These are phyloP conservation scores for Carassius auratus DNA, from an alignment of 2,113 vertebrate genomes.

Conservation along the genomic window DNA sequence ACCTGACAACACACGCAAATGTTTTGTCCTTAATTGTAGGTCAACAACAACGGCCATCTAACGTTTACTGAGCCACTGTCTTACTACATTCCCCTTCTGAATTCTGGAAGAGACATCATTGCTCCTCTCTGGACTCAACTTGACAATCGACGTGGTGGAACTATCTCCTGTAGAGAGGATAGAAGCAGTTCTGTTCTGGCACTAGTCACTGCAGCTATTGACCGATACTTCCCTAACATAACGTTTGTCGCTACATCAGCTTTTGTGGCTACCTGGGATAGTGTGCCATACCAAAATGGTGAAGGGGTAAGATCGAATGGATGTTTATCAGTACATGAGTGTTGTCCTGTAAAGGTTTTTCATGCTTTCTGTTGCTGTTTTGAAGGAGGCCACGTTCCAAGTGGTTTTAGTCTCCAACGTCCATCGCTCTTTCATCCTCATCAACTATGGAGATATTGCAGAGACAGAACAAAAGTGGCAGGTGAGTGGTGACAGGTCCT, in stretches of 20 bases:
- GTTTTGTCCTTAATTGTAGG: not conserved
- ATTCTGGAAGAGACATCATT: not conserved
- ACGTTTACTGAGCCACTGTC: not conserved
- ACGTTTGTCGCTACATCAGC: not conserved
- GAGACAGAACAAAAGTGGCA: too few species aligned
- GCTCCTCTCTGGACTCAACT: slow-evolving; percentile 11
- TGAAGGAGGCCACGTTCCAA: too few species aligned
- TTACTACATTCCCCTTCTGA: not conserved
- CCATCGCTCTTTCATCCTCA: too few species aligned
- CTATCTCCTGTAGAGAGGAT: not conserved
- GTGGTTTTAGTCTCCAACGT: too few species aligned
- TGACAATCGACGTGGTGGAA: not conserved
- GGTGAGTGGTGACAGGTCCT: too few species aligned
- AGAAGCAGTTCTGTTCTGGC: not conserved
- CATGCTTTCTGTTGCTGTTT: too few species aligned
- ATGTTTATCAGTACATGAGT: too few species aligned
- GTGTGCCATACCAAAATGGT: not conserved
- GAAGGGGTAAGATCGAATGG: not conserved
- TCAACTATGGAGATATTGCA: too few species aligned
- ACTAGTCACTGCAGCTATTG: not conserved
- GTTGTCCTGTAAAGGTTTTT: too few species aligned
- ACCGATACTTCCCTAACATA: not conserved
- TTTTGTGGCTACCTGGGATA: slow-evolving; percentile 10
- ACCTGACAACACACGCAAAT: not conserved
- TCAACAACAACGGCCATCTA: not conserved